Conservation (phyloP, 2,797 vertebrate species). For the Lutjanus argentimaculatus region DNA sequence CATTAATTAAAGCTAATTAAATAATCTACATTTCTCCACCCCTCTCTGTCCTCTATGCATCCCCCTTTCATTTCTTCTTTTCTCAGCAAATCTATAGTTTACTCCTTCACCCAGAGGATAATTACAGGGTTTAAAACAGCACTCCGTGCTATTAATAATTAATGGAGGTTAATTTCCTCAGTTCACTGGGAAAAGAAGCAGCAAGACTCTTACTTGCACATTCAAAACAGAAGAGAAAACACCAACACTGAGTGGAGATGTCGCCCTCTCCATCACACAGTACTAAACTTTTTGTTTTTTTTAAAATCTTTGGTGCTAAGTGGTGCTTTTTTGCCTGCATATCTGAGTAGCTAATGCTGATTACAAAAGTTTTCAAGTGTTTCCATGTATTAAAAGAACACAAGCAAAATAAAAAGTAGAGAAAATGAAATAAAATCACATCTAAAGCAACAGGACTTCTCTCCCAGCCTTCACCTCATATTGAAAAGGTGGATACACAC, state of each 20-base stretch:
- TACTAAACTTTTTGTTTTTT: too few relatives aligned
- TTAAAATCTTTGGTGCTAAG: neutral
- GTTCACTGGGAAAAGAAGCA: constrained; percentile 9
- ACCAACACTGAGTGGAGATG: neutral
- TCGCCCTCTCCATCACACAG: neutral
- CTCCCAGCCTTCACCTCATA: too few relatives aligned
- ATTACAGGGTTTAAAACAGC: constrained; percentile 47
- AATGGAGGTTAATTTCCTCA: constrained; percentile 44
- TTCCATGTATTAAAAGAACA: too few relatives aligned
- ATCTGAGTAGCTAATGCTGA: neutral
- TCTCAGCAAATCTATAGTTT: constrained; percentile 30
- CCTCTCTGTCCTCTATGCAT: constrained; percentile 2
- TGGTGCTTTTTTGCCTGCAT: neutral
- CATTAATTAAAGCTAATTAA: constrained; percentile 28
- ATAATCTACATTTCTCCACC: constrained; percentile 12
- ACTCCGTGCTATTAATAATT: constrained; percentile 34
- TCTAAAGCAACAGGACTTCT: too few relatives aligned
- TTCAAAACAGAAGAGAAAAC: neutral
- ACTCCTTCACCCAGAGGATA: constrained; percentile 32
- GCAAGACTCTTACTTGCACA: neutral
- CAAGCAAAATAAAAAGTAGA: too few relatives aligned
- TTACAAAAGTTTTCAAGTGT: too few relatives aligned
- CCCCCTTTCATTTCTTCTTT: constrained; percentile 20
- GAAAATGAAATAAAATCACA: too few relatives aligned
- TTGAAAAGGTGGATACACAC: too few relatives aligned